A percentile compares a stretch with the other conserved stretches of the same genome.
These are phyloP conservation scores for Ceyx melanurus DNA, from an alignment of 2,113 vertebrate species.

Conservation along the genomic window DNA sequence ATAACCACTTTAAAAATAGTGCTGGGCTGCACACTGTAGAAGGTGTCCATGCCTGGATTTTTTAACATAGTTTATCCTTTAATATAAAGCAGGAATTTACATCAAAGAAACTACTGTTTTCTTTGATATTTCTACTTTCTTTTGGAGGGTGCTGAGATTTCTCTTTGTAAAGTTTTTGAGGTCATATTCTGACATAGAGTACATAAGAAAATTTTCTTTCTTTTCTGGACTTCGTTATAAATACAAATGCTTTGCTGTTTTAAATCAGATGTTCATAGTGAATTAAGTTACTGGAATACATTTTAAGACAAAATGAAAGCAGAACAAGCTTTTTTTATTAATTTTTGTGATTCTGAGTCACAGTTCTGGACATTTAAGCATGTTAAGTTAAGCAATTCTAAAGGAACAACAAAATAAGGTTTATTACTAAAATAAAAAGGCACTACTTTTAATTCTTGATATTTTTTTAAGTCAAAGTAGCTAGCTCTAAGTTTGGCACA, in stretches of 20 bases:
- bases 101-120: constrained; percentile 8
- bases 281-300: neutral
- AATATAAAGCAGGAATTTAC: constrained; percentile 5
- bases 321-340: neutral
- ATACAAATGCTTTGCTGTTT: neutral
- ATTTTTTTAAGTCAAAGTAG: neutral
- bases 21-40: neutral
- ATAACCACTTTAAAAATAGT: constrained; percentile 1
- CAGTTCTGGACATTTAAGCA: neutral
- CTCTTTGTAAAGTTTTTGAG: neutral
- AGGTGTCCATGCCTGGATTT: constrained; percentile 19
- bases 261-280: neutral
- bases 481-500: neutral
- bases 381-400: neutral
- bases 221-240: neutral
- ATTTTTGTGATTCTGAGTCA: neutral
- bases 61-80: neutral
- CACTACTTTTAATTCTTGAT: neutral
- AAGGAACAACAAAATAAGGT: neutral
- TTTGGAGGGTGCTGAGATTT: neutral
- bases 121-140: constrained; percentile 1
- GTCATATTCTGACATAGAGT: neutral
- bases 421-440: neutral
- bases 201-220: neutral
- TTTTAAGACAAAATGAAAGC: neutral